Evolutionary conservation across 2,888 invertebrate genomes (phyloP), one percentile per base, ranked within the genome.

Genomic region (Portevinia maculata): DNA sequence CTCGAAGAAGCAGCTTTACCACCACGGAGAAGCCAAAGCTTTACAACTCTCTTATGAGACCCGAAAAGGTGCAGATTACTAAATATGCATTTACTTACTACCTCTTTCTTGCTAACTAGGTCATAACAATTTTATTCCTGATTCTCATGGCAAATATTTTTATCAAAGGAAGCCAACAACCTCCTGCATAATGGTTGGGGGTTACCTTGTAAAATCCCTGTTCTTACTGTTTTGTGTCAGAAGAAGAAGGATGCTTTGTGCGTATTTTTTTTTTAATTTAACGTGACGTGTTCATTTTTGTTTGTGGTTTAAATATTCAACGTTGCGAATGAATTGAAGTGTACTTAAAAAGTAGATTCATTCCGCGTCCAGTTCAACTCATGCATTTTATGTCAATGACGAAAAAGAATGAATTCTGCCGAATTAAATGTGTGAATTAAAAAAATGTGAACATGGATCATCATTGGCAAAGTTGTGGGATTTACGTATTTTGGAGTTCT

Each of bases 381-480:
- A n/a, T n/a, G n/a, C n/a, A n/a, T n/a, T n/a, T n/a, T n/a, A n/a
- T n/a, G n/a, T n/a, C n/a, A n/a, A n/a, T n/a, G n/a, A n/a, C n/a
- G n/a, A n/a, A n/a, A n/a, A n/a, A n/a, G n/a, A n/a, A n/a, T n/a
- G n/a, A n/a, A n/a, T n/a, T n/a, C 50, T 52, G 41, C 17, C 46
- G 21, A 60, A 60, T 19, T n/a, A n/a, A n/a, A n/a, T n/a, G n/a
- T n/a, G n/a, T n/a, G n/a, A n/a, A n/a, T n/a, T n/a, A n/a, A n/a
- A 53, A 53, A 59, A 59, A 28, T 59, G 39, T 69, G n/a, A n/a
- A n/a, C 39, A 32, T 44, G 59, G 52, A 30, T 57, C 62, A 64
- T 57, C 50, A 57, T 53, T 11, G 0, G 30, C 50, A 9, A 6
- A 11, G 39, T 53, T 8, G 50, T 21, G 21, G 37, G 17, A 70